phyloP scores from a whole-genome alignment of 1,140 invertebrate genomes.

The Limonius californicus region DNA sequence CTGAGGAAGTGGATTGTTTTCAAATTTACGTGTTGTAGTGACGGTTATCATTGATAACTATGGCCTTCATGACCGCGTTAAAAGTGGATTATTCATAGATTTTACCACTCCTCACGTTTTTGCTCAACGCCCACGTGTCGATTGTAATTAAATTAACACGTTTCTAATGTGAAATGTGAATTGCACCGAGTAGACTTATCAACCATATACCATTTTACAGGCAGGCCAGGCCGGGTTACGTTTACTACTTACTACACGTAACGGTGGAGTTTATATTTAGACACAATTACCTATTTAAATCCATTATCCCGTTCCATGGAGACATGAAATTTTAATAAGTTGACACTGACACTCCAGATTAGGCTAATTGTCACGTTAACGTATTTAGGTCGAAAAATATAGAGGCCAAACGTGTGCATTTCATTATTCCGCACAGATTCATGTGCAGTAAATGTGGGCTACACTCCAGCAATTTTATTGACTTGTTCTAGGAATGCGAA shows the following conservation, averaged over 20 bases:
- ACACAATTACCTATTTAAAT: slow-evolving; percentile 1
- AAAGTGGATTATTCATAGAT: too few species aligned
- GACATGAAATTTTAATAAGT: not conserved
- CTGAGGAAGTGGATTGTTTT: too few species aligned
- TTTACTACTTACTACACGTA: not conserved
- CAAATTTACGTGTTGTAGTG: too few species aligned
- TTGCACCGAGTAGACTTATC: too few species aligned
- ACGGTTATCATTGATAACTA: too few species aligned
- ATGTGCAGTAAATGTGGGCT: not conserved
- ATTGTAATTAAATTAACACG: too few species aligned
- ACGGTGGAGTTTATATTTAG: not conserved
- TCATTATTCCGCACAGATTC: not conserved
- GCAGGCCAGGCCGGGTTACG: not conserved
- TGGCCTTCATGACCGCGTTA: too few species aligned
- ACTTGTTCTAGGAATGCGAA: not conserved
- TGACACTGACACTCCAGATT: not conserved
- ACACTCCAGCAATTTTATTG: not conserved
- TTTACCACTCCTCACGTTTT: too few species aligned
- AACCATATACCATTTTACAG: too few species aligned
- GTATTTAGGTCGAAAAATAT: not conserved
- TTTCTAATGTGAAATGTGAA: too few species aligned
- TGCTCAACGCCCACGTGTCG: too few species aligned
- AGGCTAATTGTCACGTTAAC: slow-evolving; percentile 1
- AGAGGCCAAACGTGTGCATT: not conserved
- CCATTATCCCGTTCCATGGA: not conserved